A percentile compares a stretch with the other conserved stretches of the same genome.
Evolutionary conservation across 2,113 vertebrate species (phyloP).

Genomic region (Holacanthus passer): DNA sequence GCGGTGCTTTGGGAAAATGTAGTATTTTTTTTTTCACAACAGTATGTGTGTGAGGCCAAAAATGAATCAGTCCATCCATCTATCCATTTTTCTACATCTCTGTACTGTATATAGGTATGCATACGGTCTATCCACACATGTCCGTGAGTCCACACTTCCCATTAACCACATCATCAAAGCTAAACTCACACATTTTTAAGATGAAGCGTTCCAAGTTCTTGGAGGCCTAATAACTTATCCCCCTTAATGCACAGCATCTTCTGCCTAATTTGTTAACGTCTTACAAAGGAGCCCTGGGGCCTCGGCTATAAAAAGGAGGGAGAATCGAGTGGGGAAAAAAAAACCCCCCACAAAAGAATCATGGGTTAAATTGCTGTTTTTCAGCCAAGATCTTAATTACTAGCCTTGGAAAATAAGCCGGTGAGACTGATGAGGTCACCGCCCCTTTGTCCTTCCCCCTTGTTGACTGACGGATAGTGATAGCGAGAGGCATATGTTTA

Average conservation of each 20-base stretch:
- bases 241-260: slow-evolving; percentile 59
- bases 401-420: slow-evolving; percentile 59
- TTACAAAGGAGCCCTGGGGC: slow-evolving; percentile 57
- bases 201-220: slow-evolving; percentile 46
- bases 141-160: not conserved
- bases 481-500: slow-evolving; percentile 71
- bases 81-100: not conserved
- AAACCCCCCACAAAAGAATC: slow-evolving; percentile 41
- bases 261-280: slow-evolving; percentile 73
- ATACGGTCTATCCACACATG: not conserved
- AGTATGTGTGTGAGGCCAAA: not conserved
- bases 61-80: not conserved
- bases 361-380: slow-evolving; percentile 65
- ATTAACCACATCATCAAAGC: slow-evolving; percentile 30
- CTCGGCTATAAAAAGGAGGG: slow-evolving; percentile 59
- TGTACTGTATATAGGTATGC: not conserved
- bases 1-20: not conserved
- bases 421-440: slow-evolving; percentile 62
- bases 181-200: slow-evolving; percentile 48
- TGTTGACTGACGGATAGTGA: slow-evolving; percentile 70
- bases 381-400: slow-evolving; percentile 77
- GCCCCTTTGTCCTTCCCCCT: slow-evolving; percentile 57
- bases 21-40: not conserved
- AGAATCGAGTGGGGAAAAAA: slow-evolving; percentile 43
- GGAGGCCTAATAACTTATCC: slow-evolving; percentile 57